A percentile compares a stretch with the other conserved stretches of the same genome.
Evolutionary conservation across 35 echinoderm and acorn worm genomes (phyloP).

Genomic region (Ophiothrix spiculata): DNA sequence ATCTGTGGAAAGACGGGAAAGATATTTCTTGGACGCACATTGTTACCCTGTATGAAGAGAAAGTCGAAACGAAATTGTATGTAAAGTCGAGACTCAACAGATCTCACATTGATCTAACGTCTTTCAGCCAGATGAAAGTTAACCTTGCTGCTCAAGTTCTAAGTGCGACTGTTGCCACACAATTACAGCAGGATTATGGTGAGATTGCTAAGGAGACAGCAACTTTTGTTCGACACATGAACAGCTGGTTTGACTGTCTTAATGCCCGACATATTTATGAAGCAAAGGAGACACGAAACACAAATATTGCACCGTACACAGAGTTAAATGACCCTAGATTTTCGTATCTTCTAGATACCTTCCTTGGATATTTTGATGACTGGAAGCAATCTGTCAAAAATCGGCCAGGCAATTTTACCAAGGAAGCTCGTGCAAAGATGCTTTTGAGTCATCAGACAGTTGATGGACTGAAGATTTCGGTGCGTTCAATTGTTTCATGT

Average conservation of each 20-base stretch:
- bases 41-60: neutral
- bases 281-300: neutral
- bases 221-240: slow-evolving; percentile 5
- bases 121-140: slow-evolving; percentile 12
- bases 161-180: neutral
- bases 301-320: slow-evolving; percentile 5
- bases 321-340: slow-evolving; percentile 12
- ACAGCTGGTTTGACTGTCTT: slow-evolving; percentile 7
- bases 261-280: neutral
- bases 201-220: neutral
- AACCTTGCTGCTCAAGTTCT: slow-evolving; percentile 17
- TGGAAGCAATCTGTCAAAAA: neutral
- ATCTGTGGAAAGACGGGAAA: slow-evolving; percentile 12
- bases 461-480: neutral
- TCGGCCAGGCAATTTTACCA: neutral
- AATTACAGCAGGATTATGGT: neutral
- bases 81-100: slow-evolving; percentile 2
- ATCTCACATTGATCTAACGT: slow-evolving; percentile 14
- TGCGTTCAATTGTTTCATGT: neutral
- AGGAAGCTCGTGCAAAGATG: neutral
- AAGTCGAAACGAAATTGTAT: neutral
- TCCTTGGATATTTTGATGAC: neutral
- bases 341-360: neutral
- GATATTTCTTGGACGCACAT: slow-evolving; percentile 5
- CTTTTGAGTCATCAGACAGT: slow-evolving; percentile 6